Base-by-base conservation (phyloP, 2,113 vertebrate species). In the Gadus chalcogrammus region DNA sequence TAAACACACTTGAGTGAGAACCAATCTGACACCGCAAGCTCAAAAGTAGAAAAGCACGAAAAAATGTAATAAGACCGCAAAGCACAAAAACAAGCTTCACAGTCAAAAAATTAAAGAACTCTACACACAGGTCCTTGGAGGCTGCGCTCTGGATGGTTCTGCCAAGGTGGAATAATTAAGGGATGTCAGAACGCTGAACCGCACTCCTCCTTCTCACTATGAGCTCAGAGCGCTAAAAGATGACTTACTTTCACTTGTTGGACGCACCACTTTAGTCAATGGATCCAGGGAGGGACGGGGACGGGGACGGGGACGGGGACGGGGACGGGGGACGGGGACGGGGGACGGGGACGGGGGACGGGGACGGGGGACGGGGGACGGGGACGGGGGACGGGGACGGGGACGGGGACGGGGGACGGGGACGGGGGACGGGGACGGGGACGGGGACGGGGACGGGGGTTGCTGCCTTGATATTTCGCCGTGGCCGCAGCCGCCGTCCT, bases 171-270 rank as follows among this genome's bases (percentile, higher is more conserved):
- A 75, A 78, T 75, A 86, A 85, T 84, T 82, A 88, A 85, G 84
- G 77, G 75, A 78, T 60, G 67, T 80, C 59, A 53, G 84, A 85
- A 81, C 20, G 80, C 83, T 89, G 94, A 96, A 95, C 55, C 90
- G 95, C n/a, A 90, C 11, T 91, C 90, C 91, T 87, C 81, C 87
- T 24, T 24, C 24, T 48, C 42, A 9, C 93, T 91, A 93, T 94
- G 91, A 93, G 91, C 90, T 93, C 93, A 94, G 90, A 91, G 92
- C 91, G 85, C 85, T 87, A 79, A 87, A 93, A 94, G 92, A 94
- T 93, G 91, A 93, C 95, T 94, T 91, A 90, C 93, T 92, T 91
- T 91, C 89, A 93, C 90, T 88, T 90, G 91, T 94, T 93, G 92
- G 92, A 93, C 68, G 89, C 92, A 88, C 91, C 86, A 79, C 89